Conservation (phyloP, 1,140 invertebrate genomes). For the Drosophila parabipectinata region DNA sequence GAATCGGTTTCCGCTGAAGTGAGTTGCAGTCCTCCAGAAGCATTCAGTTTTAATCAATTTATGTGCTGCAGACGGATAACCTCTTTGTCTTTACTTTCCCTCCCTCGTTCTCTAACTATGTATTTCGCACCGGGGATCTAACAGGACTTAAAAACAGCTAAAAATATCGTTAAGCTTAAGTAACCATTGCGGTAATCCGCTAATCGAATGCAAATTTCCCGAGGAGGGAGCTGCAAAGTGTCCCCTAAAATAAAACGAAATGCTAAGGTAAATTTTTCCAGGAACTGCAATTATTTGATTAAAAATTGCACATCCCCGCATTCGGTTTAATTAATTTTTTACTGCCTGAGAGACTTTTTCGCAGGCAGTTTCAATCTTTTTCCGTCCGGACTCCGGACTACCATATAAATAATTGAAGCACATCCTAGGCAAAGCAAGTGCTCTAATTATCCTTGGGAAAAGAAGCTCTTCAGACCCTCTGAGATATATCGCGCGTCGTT, state of each 20-base stretch:
- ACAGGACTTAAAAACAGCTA: slow-evolving; percentile 26
- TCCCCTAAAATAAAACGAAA: not conserved
- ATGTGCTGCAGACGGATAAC: slow-evolving; percentile 21
- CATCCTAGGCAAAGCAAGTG: slow-evolving; percentile 53
- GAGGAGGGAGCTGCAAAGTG: not conserved
- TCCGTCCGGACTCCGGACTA: not conserved
- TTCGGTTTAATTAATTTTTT: slow-evolving; percentile 21
- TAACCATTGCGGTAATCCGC: slow-evolving; percentile 31
- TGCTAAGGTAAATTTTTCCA: not conserved
- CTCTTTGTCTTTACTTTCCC: not conserved
- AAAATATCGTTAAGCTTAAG: slow-evolving; percentile 46
- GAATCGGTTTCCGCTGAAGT: slow-evolving; percentile 26
- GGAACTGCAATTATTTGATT: slow-evolving; percentile 2
- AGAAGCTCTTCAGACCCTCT: not conserved
- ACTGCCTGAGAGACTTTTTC: slow-evolving; percentile 11
- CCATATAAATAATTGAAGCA: slow-evolving; percentile 48
- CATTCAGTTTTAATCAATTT: slow-evolving; percentile 69
- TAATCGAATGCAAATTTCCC: slow-evolving; percentile 43
- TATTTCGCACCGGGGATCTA: not conserved
- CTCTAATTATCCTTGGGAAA: slow-evolving; percentile 62
- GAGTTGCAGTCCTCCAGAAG: slow-evolving; percentile 34
- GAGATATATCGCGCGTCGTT: slow-evolving; percentile 26
- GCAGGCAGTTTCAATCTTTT: slow-evolving; percentile 13
- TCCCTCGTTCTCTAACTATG: not conserved
- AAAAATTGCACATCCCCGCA: slow-evolving; percentile 9